Evolutionary conservation across 53 echinoderm and acorn worm species (phyloP).

Genomic region (Apostichopus leukothele): DNA sequence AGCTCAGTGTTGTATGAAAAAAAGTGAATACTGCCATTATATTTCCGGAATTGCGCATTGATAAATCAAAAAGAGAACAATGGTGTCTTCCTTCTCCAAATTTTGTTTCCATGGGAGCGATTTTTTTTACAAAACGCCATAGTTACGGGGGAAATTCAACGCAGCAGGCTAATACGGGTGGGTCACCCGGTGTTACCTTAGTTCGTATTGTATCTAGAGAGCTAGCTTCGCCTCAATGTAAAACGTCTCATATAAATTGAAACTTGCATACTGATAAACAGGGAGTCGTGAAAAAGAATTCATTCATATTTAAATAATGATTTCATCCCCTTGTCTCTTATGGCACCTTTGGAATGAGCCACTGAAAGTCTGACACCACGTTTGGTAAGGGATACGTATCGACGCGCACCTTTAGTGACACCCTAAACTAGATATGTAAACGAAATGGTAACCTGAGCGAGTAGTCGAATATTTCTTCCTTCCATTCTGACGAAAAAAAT

Average conservation of each 20-base stretch:
- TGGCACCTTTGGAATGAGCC: neutral
- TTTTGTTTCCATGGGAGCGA: slow-evolving; percentile 38
- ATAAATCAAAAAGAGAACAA: slow-evolving; percentile 22
- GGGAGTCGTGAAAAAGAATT: neutral
- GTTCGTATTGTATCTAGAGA: neutral
- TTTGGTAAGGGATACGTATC: too few species aligned
- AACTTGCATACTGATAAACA: neutral
- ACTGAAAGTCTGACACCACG: neutral
- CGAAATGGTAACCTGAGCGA: too few species aligned
- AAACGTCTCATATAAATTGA: neutral
- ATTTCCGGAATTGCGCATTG: slow-evolving; percentile 40
- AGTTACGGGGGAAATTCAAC: slow-evolving; percentile 5
- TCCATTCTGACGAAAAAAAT: slow-evolving; percentile 1
- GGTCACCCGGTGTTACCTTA: slow-evolving; percentile 11
- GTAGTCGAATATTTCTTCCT: neutral
- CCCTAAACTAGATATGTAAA: too few species aligned
- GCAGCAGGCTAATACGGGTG: slow-evolving; percentile 12
- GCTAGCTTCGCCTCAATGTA: neutral
- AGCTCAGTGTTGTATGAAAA: slow-evolving; percentile 15
- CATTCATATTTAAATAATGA: neutral
- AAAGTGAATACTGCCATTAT: slow-evolving; percentile 43
- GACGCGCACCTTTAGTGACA: too few species aligned
- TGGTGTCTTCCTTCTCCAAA: slow-evolving; percentile 23
- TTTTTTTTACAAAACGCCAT: neutral
- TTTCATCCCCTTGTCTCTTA: neutral